Conservation (phyloP, 2,797 vertebrate species). For the Xenops minutus region DNA sequence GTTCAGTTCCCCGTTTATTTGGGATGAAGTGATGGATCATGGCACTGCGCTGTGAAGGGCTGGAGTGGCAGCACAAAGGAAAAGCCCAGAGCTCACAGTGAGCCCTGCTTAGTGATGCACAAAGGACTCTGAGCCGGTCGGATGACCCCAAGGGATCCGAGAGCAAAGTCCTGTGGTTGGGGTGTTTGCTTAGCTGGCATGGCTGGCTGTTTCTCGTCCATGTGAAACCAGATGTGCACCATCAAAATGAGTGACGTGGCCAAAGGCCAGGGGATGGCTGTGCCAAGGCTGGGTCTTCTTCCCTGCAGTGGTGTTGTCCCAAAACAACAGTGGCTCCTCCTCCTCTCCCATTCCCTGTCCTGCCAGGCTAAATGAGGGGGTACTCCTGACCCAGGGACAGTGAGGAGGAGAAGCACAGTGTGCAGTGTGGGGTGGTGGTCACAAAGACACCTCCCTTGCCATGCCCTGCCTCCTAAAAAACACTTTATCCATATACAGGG, state of each 20-base stretch:
- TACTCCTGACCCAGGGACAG: not conserved
- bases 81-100: not conserved
- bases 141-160: not conserved
- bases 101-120: constrained; percentile 7
- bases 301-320: not conserved
- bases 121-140: not conserved
- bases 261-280: not conserved
- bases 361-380: rapidly evolving
- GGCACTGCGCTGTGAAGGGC: not conserved
- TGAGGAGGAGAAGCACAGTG: rapidly evolving
- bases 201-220: not conserved
- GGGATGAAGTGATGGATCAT: not conserved
- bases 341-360: not conserved
- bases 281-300: not conserved
- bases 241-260: not conserved
- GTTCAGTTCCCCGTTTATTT: not conserved
- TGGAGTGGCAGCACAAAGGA: not conserved
- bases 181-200: constrained; percentile 10
- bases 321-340: not conserved
- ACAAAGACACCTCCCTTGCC: rapidly evolving
- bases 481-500: rapidly evolving
- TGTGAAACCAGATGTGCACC: constrained; percentile 25
- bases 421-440: not conserved
- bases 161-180: not conserved
- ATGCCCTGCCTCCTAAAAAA: not conserved